phyloP scores from a whole-genome alignment of 2,888 invertebrate species.

The Pseudoips prasinana region DNA sequence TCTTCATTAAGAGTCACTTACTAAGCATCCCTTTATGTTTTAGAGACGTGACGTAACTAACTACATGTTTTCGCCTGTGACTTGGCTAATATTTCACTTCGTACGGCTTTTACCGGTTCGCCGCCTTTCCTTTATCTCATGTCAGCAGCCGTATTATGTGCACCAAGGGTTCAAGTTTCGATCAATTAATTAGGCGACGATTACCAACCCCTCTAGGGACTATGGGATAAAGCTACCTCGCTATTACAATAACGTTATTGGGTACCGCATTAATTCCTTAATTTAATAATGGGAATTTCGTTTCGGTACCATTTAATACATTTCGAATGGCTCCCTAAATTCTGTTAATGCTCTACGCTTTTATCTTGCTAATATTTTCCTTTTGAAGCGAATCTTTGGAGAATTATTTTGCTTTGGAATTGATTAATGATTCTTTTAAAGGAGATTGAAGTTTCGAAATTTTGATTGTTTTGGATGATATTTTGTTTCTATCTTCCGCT shows the following conservation, averaged over 20 bases:
- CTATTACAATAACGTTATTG: slow-evolving; percentile 67
- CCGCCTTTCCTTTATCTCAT: slow-evolving; percentile 72
- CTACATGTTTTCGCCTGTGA: slow-evolving; percentile 72
- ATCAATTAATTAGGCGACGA: slow-evolving; percentile 79
- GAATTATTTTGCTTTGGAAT: slow-evolving; percentile 18
- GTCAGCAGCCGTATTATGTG: slow-evolving; percentile 74
- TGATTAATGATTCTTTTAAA: slow-evolving; percentile 26
- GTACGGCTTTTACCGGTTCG: slow-evolving; percentile 70
- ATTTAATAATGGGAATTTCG: slow-evolving; percentile 46
- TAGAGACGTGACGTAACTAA: slow-evolving; percentile 70
- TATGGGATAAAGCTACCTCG: slow-evolving; percentile 50
- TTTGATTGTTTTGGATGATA: slow-evolving; percentile 11
- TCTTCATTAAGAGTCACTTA: slow-evolving; percentile 79
- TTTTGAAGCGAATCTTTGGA: slow-evolving; percentile 17
- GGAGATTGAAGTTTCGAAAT: slow-evolving; percentile 13
- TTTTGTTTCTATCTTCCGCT: slow-evolving; percentile 9
- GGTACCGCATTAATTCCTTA: slow-evolving; percentile 53
- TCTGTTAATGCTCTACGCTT: slow-evolving; percentile 29
- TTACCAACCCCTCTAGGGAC: slow-evolving; percentile 63
- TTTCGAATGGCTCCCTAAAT: slow-evolving; percentile 29
- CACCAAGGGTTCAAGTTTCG: slow-evolving; percentile 75
- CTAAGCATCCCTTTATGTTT: slow-evolving; percentile 76
- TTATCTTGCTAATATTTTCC: slow-evolving; percentile 26
- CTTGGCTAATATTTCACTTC: slow-evolving; percentile 78
- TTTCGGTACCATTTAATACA: slow-evolving; percentile 31